Evolutionary conservation across 2,113 vertebrate genomes (phyloP).

Genomic region (Limnothrissa miodon): DNA sequence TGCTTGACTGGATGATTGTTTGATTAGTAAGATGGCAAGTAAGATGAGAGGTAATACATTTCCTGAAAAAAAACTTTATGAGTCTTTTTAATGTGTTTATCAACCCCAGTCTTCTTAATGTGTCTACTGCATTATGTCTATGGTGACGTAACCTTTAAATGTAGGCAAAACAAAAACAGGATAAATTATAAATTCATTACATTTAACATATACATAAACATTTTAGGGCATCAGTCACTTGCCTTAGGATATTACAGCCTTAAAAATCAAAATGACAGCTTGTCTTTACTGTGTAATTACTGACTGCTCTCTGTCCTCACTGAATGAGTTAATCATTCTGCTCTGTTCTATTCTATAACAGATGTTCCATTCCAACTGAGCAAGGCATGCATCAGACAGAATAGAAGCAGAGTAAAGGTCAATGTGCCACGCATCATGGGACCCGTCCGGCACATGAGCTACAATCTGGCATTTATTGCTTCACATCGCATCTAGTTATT

Average conservation of each 20-base stretch:
- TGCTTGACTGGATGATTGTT: neutral
- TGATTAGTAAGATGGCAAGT: neutral
- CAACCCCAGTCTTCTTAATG: neutral
- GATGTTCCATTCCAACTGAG: too few species aligned
- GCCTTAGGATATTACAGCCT: neutral
- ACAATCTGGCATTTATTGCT: too few species aligned
- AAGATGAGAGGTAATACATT: neutral
- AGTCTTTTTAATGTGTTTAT: neutral
- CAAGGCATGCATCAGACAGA: too few species aligned
- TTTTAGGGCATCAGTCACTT: neutral
- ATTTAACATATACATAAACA: too few species aligned
- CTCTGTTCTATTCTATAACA: too few species aligned
- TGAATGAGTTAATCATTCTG: too few species aligned
- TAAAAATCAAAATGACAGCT: neutral
- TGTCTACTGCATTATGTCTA: neutral
- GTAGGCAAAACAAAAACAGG: neutral
- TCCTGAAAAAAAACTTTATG: neutral
- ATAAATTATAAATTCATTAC: neutral
- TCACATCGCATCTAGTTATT: too few species aligned
- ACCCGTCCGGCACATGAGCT: too few species aligned
- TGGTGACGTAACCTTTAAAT: neutral
- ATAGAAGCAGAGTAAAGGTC: too few species aligned
- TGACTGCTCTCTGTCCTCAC: too few species aligned
- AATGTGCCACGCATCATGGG: too few species aligned
- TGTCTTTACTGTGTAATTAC: too few species aligned